phyloP scores from a whole-genome alignment of 2,797 vertebrate species.

The Merluccius polli region DNA sequence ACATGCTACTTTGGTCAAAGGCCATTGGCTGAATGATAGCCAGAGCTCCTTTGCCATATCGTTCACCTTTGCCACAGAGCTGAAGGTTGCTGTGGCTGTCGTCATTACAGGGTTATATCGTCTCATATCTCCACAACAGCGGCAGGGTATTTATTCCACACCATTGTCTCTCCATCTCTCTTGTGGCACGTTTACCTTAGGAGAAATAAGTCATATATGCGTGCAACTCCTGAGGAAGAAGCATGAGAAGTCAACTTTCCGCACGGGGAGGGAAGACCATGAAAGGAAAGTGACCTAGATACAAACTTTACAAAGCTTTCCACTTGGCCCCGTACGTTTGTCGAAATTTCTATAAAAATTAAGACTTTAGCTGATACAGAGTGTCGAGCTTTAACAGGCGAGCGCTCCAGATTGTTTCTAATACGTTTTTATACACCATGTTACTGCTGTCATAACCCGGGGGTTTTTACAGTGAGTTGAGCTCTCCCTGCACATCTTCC shows the following conservation, averaged over 20 bases:
- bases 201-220: not conserved
- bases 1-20: constrained; percentile 53
- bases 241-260: not conserved
- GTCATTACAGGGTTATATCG: not conserved
- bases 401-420: constrained; percentile 25
- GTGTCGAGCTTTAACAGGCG: constrained; percentile 17
- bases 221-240: not conserved
- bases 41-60: constrained; percentile 25
- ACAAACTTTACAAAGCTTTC: constrained; percentile 32
- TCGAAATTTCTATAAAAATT: constrained; percentile 24
- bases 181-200: not conserved
- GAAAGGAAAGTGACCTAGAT: constrained; percentile 31
- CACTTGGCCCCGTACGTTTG: constrained; percentile 23
- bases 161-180: constrained; percentile 3
- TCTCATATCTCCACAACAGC: not conserved
- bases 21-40: constrained; percentile 42
- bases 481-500: constrained; percentile 34
- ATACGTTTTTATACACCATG: constrained; percentile 25
- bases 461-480: constrained; percentile 34
- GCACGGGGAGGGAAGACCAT: constrained; percentile 12
- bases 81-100: constrained; percentile 12
- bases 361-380: constrained; percentile 10
- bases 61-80: constrained; percentile 27
- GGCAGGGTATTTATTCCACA: not conserved
- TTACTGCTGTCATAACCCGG: constrained; percentile 38